phyloP scores from a whole-genome alignment of 2,888 invertebrate genomes.

The Sarcophaga caerulescens region DNA sequence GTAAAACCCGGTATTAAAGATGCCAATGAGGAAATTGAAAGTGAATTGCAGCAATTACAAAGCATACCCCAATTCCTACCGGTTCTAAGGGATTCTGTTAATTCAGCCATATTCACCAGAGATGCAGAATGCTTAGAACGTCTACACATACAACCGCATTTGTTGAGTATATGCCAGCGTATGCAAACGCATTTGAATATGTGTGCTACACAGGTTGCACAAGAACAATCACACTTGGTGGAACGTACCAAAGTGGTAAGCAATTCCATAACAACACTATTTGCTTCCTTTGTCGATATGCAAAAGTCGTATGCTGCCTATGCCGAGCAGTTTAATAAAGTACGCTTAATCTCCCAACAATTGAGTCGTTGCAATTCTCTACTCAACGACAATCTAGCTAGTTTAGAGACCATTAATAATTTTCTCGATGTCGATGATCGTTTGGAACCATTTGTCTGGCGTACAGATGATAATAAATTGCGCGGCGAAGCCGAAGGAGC shows the following conservation, averaged over 20 bases:
- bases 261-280: constrained; percentile 86
- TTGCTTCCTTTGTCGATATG: constrained; percentile 87
- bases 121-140: constrained; percentile 94
- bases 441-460: constrained; percentile 94
- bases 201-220: constrained; percentile 90
- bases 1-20: constrained; percentile 87
- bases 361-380: constrained; percentile 90
- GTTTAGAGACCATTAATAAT: constrained; percentile 92
- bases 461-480: constrained; percentile 83
- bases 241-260: constrained; percentile 89
- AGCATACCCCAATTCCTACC: constrained; percentile 96
- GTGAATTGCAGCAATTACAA: constrained; percentile 82
- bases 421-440: constrained; percentile 90
- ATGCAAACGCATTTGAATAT: constrained; percentile 93
- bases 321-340: constrained; percentile 91
- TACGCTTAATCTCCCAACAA: constrained; percentile 91
- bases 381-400: constrained; percentile 92
- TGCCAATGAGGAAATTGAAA: constrained; percentile 86
- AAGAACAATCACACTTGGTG: constrained; percentile 89
- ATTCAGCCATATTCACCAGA: constrained; percentile 86
- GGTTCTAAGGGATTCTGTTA: constrained; percentile 93
- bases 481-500: constrained; percentile 75
- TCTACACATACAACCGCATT: constrained; percentile 83
- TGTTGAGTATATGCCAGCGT: constrained; percentile 88
- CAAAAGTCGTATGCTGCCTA: constrained; percentile 92